A percentile compares a stretch with the other conserved stretches of the same genome.
Evolutionary conservation across 2,113 vertebrate species (phyloP).

Genomic region (Xiphophorus couchianus): DNA sequence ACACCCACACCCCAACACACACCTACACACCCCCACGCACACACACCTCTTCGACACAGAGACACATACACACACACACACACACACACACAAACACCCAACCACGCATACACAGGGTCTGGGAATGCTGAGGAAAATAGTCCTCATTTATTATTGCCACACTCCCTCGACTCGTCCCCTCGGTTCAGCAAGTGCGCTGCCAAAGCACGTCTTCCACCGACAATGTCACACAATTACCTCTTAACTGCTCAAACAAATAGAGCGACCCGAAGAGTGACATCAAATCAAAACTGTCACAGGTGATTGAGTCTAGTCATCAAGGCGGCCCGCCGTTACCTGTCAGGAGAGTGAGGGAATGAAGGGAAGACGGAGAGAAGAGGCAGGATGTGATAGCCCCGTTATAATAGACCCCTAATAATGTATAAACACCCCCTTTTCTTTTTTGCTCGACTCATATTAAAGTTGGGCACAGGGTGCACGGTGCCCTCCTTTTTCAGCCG

Average conservation of each 20-base stretch:
- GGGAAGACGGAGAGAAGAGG: constrained; percentile 47
- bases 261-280: constrained; percentile 95
- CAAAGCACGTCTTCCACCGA: constrained; percentile 83
- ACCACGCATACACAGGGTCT: constrained; percentile 51
- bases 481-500: constrained; percentile 85
- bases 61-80: too few species aligned
- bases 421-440: constrained; percentile 80
- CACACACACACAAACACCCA: constrained; percentile 20
- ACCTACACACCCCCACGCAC: constrained; percentile 10
- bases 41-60: not conserved
- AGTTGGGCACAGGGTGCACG: constrained; percentile 85
- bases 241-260: constrained; percentile 99
- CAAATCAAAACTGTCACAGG: constrained; percentile 99
- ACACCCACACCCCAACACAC: constrained; percentile 26
- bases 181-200: constrained; percentile 79
- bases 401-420: constrained; percentile 97
- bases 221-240: constrained; percentile 99
- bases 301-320: constrained; percentile 99
- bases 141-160: constrained; percentile 86
- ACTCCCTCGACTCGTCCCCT: constrained; percentile 77
- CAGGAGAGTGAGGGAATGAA: constrained; percentile 75
- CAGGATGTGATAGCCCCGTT: constrained; percentile 73
- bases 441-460: constrained; percentile 71
- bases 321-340: constrained; percentile 81
- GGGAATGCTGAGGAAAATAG: constrained; percentile 77